A percentile compares a stretch with the other conserved stretches of the same genome.
Evolutionary conservation across 2,797 vertebrate genomes (phyloP).

Genomic region (Menidia menidia): DNA sequence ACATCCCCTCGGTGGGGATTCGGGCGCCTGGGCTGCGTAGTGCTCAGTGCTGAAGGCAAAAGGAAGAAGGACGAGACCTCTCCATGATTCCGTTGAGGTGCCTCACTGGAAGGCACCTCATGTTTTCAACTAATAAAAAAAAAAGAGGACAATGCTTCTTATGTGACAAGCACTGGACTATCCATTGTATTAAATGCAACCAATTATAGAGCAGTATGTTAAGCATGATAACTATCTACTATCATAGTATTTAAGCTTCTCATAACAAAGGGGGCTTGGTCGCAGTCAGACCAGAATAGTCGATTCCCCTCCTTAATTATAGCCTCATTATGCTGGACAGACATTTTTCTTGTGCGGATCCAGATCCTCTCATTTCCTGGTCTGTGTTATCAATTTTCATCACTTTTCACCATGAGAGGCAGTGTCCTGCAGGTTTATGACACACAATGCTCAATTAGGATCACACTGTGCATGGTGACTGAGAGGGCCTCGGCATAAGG

Average conservation of each 20-base stretch:
- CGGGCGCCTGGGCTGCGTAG: conserved; percentile 39
- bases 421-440: conserved; percentile 67
- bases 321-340: conserved; percentile 46
- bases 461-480: conserved; percentile 54
- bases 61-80: conserved; percentile 41
- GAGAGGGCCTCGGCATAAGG: conserved; percentile 64
- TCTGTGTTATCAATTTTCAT: conserved; percentile 72
- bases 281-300: conserved; percentile 24
- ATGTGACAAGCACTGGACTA: neutral
- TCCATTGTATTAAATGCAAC: conserved; percentile 9
- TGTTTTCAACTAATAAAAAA: conserved; percentile 33
- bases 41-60: conserved; percentile 56
- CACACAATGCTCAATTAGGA: conserved; percentile 72
- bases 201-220: conserved; percentile 2
- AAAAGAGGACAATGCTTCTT: conserved; percentile 1
- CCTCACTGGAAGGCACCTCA: conserved; percentile 40
- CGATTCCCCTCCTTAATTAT: conserved; percentile 37
- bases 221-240: conserved; percentile 1
- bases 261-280: conserved; percentile 15
- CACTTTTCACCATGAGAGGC: conserved; percentile 54
- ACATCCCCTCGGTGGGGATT: conserved; percentile 22
- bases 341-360: conserved; percentile 47
- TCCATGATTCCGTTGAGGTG: conserved; percentile 38
- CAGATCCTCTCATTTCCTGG: conserved; percentile 62
- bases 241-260: conserved; percentile 9